A percentile compares a stretch with the other conserved stretches of the same genome.
phyloP scores from a whole-genome alignment of 2,113 vertebrate genomes.

The Chaenocephalus aceratus region DNA sequence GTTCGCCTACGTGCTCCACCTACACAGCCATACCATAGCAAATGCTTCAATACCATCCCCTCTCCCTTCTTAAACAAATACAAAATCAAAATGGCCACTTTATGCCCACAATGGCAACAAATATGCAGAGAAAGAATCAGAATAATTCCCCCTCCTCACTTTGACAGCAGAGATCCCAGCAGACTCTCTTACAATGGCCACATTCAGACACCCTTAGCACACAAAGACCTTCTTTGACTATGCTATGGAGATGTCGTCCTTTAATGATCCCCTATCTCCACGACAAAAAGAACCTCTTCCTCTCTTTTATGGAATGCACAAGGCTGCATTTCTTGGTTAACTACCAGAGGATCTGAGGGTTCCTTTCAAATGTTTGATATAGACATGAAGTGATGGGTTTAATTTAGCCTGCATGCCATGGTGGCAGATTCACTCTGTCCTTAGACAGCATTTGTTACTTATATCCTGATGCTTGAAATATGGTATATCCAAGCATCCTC shows the following conservation, averaged over 20 bases:
- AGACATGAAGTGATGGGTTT: constrained; percentile 29
- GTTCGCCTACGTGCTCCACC: constrained; percentile 62
- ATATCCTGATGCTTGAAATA: neutral
- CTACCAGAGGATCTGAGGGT: constrained; percentile 52
- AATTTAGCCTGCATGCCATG: constrained; percentile 11
- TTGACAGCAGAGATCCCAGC: constrained; percentile 58
- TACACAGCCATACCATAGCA: constrained; percentile 70
- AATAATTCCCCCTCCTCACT: constrained; percentile 69
- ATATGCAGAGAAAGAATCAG: constrained; percentile 60
- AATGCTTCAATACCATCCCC: constrained; percentile 37
- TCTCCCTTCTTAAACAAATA: constrained; percentile 21
- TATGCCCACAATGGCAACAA: constrained; percentile 68
- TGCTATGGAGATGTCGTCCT: constrained; percentile 47
- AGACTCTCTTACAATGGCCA: constrained; percentile 74
- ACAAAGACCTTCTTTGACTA: constrained; percentile 80
- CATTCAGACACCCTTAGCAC: constrained; percentile 72
- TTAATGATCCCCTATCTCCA: constrained; percentile 76
- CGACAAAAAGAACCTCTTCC: constrained; percentile 76
- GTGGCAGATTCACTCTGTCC: neutral
- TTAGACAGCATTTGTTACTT: constrained; percentile 6
- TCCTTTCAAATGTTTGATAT: constrained; percentile 63
- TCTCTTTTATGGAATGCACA: constrained; percentile 69
- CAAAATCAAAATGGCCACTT: constrained; percentile 58
- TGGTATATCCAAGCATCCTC: neutral
- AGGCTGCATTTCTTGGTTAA: constrained; percentile 56